Conservation (phyloP, 2,797 vertebrate genomes). For the Acropternis orthonyx region DNA sequence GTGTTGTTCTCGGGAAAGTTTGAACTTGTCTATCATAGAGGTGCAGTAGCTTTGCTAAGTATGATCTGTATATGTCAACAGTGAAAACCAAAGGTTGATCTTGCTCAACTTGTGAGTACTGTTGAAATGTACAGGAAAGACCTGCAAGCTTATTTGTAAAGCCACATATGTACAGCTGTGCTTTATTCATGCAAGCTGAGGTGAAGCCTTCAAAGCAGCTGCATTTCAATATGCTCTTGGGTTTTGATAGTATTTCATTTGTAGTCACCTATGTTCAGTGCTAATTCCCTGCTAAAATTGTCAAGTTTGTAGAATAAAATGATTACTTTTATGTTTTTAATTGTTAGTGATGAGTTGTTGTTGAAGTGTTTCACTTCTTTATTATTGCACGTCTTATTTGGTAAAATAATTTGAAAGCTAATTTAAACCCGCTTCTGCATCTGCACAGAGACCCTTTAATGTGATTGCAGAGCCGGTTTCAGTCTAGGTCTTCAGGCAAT, state of each 20-base stretch:
- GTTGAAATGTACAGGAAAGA: neutral
- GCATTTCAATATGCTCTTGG: accelerated
- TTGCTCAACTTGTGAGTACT: neutral
- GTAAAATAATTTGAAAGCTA: conserved; percentile 17
- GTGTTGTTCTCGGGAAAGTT: neutral
- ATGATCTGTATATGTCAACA: neutral
- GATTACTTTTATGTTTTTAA: neutral
- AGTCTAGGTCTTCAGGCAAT: neutral
- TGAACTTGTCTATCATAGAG: neutral
- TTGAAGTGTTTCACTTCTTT: neutral
- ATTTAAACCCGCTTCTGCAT: neutral
- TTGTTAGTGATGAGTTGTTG: neutral
- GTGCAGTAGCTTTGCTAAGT: neutral
- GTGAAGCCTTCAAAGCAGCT: neutral
- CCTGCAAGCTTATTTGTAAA: neutral
- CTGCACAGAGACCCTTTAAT: neutral
- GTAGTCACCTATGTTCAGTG: neutral
- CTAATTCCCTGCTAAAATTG: neutral
- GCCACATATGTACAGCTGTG: neutral
- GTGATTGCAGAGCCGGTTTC: neutral
- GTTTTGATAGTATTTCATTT: neutral
- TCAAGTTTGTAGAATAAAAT: conserved; percentile 21
- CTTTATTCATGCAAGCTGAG: neutral
- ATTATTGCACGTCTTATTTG: neutral
- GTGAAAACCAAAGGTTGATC: neutral